Evolutionary conservation across 2,888 invertebrate genomes (phyloP), one percentile per base, ranked within the genome.

Genomic region (Amphipoea oculea): DNA sequence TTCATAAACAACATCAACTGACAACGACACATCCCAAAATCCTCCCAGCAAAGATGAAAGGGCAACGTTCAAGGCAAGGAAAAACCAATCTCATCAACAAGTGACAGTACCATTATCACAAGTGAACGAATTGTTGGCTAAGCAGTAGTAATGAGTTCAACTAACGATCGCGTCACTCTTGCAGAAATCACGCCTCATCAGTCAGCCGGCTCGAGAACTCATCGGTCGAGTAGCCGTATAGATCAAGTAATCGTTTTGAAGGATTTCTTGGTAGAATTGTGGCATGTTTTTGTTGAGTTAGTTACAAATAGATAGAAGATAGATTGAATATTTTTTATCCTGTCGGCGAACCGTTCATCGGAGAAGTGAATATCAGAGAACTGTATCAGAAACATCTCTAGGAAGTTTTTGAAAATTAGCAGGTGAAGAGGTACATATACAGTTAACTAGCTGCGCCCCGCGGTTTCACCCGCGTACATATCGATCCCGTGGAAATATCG

Each of bases 131-230:
- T 83, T 69, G 76, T 84, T 67, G 71, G 63, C 68, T 74, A 78
- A 82, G 82, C 73, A 83, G 70, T 70, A 63, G 73, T 84, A 89
- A 85, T 82, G 83, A 88, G 74, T 73, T 60, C 65, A 76, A 83
- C 79, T 82, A 87, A 87, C 81, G 86, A 79, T 51, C 62, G 74
- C 70, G 81, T 80, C 84, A 78, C 73, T 83, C 82, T 82, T 76
- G 82, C 80, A 86, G 87, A 88, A 87, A 86, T 82, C 78, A 88
- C 88, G 89, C 81, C 79, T 83, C 88, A 88, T 86, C 88, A 84
- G 84, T 72, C 82, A 79, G 73, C n/a, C 45, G 68, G 78, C 76
- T 76, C 78, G 65, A 73, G 70, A 74, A 82, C 73, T 78, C 72
- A 83, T 76, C 73, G 71, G 51, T 63, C 75, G 62, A 57, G 45